A percentile compares a stretch with the other conserved stretches of the same genome.
Conservation (phyloP, 2,113 vertebrate genomes). For the Cisticola juncidis region DNA sequence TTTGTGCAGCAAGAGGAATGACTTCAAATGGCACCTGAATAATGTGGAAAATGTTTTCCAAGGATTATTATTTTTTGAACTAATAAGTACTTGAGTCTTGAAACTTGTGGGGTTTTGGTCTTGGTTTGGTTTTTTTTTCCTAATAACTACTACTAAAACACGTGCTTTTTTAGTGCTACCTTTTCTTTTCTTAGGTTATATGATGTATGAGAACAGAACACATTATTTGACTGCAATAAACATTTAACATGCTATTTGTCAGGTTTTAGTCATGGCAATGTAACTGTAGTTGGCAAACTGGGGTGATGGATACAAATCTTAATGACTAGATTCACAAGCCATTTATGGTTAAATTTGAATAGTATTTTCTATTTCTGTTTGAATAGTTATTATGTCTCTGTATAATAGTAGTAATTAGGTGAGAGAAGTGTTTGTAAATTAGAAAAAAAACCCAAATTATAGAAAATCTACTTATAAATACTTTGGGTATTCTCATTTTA, state of each 20-base stretch:
- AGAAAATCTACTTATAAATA: background rate
- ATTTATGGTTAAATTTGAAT: background rate
- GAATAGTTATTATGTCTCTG: background rate
- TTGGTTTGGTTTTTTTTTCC: background rate
- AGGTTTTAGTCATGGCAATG: background rate
- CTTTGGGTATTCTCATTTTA: background rate
- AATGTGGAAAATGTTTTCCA: background rate
- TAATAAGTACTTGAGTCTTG: background rate
- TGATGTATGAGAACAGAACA: background rate
- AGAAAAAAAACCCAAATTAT: rapidly evolving
- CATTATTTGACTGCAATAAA: background rate
- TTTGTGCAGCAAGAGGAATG: background rate
- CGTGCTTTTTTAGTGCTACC: background rate
- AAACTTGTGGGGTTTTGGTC: background rate
- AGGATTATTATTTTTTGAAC: background rate
- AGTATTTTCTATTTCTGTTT: background rate
- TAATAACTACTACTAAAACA: background rate
- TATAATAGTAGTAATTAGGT: background rate
- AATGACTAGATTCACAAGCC: background rate
- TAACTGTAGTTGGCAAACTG: background rate
- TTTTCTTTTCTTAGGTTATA: background rate
- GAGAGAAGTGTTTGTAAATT: background rate
- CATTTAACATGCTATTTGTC: background rate
- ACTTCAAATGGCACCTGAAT: background rate
- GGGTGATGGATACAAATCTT: background rate